Base-by-base conservation (phyloP, 2,888 invertebrate genomes). In the Gymnocheta viridis region DNA sequence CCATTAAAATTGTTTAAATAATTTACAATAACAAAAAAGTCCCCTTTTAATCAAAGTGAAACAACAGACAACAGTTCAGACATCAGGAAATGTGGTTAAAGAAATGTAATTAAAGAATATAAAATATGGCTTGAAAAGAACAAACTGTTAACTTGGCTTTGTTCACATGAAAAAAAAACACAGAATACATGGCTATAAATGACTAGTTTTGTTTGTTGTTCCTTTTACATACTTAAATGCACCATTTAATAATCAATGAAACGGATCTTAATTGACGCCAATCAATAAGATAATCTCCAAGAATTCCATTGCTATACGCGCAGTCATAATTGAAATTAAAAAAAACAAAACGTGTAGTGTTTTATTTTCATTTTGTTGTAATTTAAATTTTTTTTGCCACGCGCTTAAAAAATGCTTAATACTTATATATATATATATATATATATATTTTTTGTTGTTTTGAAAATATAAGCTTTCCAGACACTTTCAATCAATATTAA, bases 191-290 rank as follows among this genome's bases (percentile, higher is more conserved):
- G 27, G 38, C 14, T 29, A n/a, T 24, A 54, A 38, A 62, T 17
- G 17, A 51, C 35, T 24, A 38, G 54, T 41, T 32, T 49, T 54
- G 35, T 22, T 27, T 5, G 12, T 38, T 32, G 19, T 19, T 62
- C 7, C 35, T 67, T 32, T 38, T 58, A 47, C 35, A 41, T 49
- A 58, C 49, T 69, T 66, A 76, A 66, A 17, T 44, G 17, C 32
- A 56, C 7, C 35, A 29, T 35, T 56, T 32, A 76, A 19, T 14
- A 64, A 41, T 58, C 22, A 69, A 47, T 47, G 70, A 79, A 79
- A 72, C 79, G 79, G 79, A 79, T 79, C 64, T 72, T 35, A 22
- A 60, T 54, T 56, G 62, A 44, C 69, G 51, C 60, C 72, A 60
- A 47, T 56, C 24, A 58, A 22, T 19, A 64, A 60, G 29, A 17